phyloP scores from a whole-genome alignment of 2,888 invertebrate species.

The Loripinus fragilis region DNA sequence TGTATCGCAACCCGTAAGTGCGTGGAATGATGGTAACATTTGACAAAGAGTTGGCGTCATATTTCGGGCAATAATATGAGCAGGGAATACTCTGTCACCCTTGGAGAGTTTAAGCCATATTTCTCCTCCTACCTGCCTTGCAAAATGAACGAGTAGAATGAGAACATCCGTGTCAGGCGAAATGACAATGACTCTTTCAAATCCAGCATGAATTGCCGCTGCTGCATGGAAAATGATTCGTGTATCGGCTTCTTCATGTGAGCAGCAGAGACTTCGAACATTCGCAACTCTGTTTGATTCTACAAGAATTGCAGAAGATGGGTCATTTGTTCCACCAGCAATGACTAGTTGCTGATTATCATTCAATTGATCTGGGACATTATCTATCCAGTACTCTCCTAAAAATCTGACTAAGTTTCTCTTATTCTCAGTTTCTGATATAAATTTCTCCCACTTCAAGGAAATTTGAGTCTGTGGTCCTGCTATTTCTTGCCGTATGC shows the following conservation, averaged over 20 bases:
- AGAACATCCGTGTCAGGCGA: neutral
- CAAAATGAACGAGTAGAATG: neutral
- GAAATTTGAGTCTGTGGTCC: neutral
- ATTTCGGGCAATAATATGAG: neutral
- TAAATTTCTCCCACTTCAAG: neutral
- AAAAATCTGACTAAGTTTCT: neutral
- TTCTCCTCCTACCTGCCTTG: neutral
- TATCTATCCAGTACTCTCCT: neutral
- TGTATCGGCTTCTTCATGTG: no score
- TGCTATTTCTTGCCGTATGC: neutral
- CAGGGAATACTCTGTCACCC: neutral
- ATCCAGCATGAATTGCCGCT: neutral
- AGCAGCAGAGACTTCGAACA: neutral
- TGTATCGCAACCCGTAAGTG: neutral
- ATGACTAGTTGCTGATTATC: neutral
- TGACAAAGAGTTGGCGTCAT: no score
- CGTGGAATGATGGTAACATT: no score
- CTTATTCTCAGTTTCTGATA: conserved; percentile 6
- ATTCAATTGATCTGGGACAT: neutral
- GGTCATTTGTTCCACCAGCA: neutral
- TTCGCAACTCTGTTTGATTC: neutral
- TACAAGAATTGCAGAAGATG: neutral
- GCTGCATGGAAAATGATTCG: neutral
- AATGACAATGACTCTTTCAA: neutral
- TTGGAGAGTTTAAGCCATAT: neutral